Evolutionary conservation across 2,113 vertebrate species (phyloP), one percentile per base, ranked within the genome.

Genomic region (Leucoraja erinaceus): DNA sequence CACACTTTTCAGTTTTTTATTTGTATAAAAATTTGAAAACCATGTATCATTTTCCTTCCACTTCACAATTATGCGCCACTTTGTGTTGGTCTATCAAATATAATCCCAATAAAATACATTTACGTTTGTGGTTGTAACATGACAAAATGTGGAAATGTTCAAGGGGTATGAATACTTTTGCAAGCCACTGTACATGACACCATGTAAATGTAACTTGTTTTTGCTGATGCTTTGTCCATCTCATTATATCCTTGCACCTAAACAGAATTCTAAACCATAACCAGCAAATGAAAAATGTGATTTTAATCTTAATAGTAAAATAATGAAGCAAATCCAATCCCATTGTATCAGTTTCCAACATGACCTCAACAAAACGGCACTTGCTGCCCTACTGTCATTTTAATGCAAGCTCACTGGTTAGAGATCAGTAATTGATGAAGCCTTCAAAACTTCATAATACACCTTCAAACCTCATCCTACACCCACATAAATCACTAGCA

Each of bases 401-500:
- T 88, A 72, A 33, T 88, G 59, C 83, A 63, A 6, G 59, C 83
- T 63, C n/a, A 63, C 12, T 31, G 12, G 59, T 88, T 88, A 63
- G 83, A 2, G n/a, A 88, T 33, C 83, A 88, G 59, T 63, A 88
- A 63, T 88, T 88, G 22, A 63, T 66, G n/a, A 28, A 88, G 83
- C 59, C 59, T 88, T 63, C 31, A 61, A 88, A 88, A 88, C 38
- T 31, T 31, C 59, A 86, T 86, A 88, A 66, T 66, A 59, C 61
- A 61, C 16, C 59, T 88, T 88, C 59, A 88, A 88, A 16, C 54
- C 18, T 83, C 83, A 6, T 63, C 83, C 61, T 88, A 0, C 61
- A 31, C 83, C 12, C 59, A 63, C 59, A 63, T 63, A 63, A 88
- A 88, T 88, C 79, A 81, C 22, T 22, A 88, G 14, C 59, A 63